These are phyloP conservation scores for Saturnia japonica DNA, from an alignment of 2,888 invertebrate genomes.

Conservation along the genomic window DNA sequence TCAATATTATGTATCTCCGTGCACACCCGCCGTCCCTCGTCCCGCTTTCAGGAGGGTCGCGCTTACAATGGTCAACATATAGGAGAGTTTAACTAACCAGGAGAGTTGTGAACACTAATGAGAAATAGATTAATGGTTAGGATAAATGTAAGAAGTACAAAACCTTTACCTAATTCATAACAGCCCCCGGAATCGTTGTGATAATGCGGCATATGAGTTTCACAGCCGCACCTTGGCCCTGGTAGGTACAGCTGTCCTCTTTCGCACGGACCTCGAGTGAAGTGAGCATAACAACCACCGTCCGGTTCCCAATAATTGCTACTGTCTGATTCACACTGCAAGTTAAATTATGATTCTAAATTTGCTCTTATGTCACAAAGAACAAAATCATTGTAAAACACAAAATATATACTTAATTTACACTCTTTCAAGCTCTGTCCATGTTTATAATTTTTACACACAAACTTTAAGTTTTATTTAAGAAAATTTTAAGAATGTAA, in stretches of 20 bases:
- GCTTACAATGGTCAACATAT: too few relatives aligned
- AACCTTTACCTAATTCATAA: conserved; percentile 86
- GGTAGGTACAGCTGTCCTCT: conserved; percentile 90
- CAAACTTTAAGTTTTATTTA: too few relatives aligned
- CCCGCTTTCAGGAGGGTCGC: too few relatives aligned
- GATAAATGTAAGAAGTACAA: background rate
- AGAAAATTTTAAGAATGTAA: too few relatives aligned
- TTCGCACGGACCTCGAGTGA: conserved; percentile 90
- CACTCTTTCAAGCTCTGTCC: too few relatives aligned
- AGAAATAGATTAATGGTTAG: background rate
- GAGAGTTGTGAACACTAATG: background rate
- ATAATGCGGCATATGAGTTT: conserved; percentile 87
- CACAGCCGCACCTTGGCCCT: conserved; percentile 88
- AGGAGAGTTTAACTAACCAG: background rate
- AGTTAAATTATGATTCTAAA: conserved; percentile 23
- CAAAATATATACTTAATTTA: too few relatives aligned
- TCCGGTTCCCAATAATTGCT: conserved; percentile 83
- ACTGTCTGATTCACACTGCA: conserved; percentile 79
- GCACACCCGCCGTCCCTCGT: too few relatives aligned
- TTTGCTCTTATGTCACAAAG: background rate
- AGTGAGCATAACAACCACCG: conserved; percentile 90
- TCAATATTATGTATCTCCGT: too few relatives aligned
- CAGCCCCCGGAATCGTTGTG: conserved; percentile 86
- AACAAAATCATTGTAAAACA: too few relatives aligned
- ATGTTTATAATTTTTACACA: too few relatives aligned